phyloP scores from a whole-genome alignment of 1,140 invertebrate species.

The Luehdorfia chinensis region DNA sequence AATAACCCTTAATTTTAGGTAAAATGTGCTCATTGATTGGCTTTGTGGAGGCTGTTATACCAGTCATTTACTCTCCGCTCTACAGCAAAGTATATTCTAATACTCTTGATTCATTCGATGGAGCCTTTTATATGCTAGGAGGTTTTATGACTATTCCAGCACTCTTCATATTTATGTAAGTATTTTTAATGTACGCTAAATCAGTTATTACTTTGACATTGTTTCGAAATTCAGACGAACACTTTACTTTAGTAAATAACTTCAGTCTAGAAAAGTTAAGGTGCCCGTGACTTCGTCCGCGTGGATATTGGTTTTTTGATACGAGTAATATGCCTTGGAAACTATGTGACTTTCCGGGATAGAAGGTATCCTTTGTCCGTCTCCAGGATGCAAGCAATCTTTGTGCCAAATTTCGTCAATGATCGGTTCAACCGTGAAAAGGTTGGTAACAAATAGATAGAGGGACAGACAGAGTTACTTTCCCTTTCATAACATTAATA shows the following conservation, averaged over 20 bases:
- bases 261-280: too few species aligned
- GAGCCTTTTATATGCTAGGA: conserved; percentile 72
- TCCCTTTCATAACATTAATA: too few species aligned
- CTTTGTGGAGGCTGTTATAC: conserved; percentile 73
- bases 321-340: too few species aligned
- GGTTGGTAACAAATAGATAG: too few species aligned
- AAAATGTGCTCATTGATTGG: conserved; percentile 79
- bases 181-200: conserved; percentile 10
- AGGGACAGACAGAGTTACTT: too few species aligned
- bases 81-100: conserved; percentile 71
- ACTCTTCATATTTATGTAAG: conserved; percentile 67
- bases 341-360: too few species aligned
- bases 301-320: too few species aligned
- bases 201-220: background rate
- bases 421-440: too few species aligned
- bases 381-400: too few species aligned
- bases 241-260: background rate
- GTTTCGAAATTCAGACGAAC: background rate
- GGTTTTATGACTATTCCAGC: conserved; percentile 61
- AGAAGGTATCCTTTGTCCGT: too few species aligned
- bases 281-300: too few species aligned
- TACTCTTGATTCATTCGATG: conserved; percentile 61
- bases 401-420: too few species aligned
- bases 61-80: conserved; percentile 68
- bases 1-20: conserved; percentile 72